phyloP scores from a whole-genome alignment of 2,797 vertebrate genomes.

The Coreius guichenoti region DNA sequence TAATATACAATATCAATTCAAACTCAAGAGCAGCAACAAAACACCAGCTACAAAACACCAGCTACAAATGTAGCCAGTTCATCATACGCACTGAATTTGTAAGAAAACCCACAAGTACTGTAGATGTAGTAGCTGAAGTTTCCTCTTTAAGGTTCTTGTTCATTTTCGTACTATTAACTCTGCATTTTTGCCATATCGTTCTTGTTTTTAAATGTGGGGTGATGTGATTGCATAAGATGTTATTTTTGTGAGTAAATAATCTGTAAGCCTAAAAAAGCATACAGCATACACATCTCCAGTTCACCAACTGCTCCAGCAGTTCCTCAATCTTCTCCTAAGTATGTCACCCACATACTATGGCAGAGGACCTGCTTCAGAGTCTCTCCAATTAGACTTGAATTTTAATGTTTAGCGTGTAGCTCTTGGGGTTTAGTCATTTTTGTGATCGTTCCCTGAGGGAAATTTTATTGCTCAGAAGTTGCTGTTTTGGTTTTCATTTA shows the following conservation, averaged over 20 bases:
- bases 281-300: conserved; percentile 30
- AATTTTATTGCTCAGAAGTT: conserved; percentile 12
- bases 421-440: conserved; percentile 14
- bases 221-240: conserved; percentile 24
- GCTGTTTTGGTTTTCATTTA: conserved; percentile 2
- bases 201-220: conserved; percentile 6
- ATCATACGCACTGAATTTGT: not conserved
- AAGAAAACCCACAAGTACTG: not conserved
- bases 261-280: conserved; percentile 22
- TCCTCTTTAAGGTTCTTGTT: not conserved
- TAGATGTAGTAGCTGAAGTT: not conserved
- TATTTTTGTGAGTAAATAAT: conserved; percentile 40
- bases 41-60: not conserved
- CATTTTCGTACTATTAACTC: not conserved
- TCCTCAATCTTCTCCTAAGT: conserved; percentile 56
- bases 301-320: conserved; percentile 32
- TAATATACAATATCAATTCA: too few relatives aligned
- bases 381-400: conserved; percentile 16
- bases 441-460: not conserved
- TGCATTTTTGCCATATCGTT: not conserved
- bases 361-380: conserved; percentile 15
- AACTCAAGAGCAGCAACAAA: not conserved
- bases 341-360: conserved; percentile 59
- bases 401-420: conserved; percentile 18
- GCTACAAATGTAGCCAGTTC: not conserved